These are phyloP conservation scores for Chaetophractus vellerosus DNA, from an alignment of 2,797 vertebrate genomes.

Conservation along the genomic window DNA sequence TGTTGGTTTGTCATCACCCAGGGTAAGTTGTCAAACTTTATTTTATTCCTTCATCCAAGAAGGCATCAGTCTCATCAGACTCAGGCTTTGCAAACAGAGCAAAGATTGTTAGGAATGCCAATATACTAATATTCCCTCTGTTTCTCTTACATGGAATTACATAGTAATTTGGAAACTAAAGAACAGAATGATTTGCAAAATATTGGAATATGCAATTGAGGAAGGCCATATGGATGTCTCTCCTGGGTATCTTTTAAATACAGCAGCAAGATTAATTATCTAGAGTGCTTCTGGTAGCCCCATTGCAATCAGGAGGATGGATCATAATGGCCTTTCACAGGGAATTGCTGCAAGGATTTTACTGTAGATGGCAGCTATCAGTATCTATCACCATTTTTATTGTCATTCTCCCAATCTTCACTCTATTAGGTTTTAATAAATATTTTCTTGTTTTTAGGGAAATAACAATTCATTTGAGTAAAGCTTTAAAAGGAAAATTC, in stretches of 20 bases:
- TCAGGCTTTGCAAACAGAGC: neutral
- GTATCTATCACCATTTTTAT: neutral
- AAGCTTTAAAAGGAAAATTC: neutral
- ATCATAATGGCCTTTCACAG: accelerated
- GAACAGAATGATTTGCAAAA: neutral
- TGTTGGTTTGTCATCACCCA: neutral
- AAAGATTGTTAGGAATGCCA: neutral
- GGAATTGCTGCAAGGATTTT: neutral
- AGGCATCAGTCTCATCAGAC: neutral
- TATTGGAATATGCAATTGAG: neutral
- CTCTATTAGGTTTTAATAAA: neutral
- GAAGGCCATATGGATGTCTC: neutral
- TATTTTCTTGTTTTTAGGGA: neutral
- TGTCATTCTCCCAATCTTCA: neutral
- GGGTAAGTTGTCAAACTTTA: neutral
- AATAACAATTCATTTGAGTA: neutral
- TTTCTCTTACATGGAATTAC: neutral
- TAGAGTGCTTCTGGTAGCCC: neutral
- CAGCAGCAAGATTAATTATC: neutral
- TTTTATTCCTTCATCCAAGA: constrained; percentile 15
- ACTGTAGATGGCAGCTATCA: too few species aligned
- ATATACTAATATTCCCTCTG: neutral
- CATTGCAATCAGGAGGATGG: neutral
- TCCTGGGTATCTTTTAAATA: neutral
- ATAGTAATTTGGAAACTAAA: neutral